Percentiles rank a stretch among this genome's conserved stretches.
Conservation (phyloP, 1,140 invertebrate genomes). For the Cardiocondyla obscurior region DNA sequence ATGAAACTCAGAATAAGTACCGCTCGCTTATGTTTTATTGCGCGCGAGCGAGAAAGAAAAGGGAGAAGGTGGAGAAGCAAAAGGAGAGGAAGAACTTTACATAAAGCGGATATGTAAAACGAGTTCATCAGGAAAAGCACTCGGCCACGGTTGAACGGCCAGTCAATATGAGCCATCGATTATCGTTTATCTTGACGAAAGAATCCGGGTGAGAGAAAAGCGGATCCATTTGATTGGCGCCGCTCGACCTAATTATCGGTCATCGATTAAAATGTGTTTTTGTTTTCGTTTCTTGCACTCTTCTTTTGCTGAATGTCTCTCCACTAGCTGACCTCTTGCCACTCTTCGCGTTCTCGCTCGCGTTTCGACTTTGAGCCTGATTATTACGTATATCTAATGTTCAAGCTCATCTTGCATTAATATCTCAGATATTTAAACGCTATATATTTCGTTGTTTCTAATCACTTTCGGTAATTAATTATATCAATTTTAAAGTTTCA, state of each 20-base stretch:
- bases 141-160: not conserved
- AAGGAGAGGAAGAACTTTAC: not conserved
- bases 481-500: too few species aligned
- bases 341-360: not conserved
- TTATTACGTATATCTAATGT: not conserved
- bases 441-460: not conserved
- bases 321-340: not conserved
- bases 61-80: not conserved
- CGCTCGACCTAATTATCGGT: not conserved
- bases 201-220: not conserved
- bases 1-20: not conserved
- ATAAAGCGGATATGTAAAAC: not conserved
- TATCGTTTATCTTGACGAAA: not conserved
- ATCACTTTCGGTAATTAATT: not conserved
- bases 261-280: not conserved
- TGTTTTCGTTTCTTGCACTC: not conserved
- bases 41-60: not conserved
- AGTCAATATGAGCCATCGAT: not conserved
- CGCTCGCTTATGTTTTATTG: not conserved
- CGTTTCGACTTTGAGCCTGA: not conserved
- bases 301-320: not conserved
- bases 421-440: not conserved
- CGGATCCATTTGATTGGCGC: not conserved
- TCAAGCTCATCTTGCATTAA: not conserved
- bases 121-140: not conserved